Evolutionary conservation across 2,888 invertebrate genomes (phyloP).

Genomic region (Muscina levida): DNA sequence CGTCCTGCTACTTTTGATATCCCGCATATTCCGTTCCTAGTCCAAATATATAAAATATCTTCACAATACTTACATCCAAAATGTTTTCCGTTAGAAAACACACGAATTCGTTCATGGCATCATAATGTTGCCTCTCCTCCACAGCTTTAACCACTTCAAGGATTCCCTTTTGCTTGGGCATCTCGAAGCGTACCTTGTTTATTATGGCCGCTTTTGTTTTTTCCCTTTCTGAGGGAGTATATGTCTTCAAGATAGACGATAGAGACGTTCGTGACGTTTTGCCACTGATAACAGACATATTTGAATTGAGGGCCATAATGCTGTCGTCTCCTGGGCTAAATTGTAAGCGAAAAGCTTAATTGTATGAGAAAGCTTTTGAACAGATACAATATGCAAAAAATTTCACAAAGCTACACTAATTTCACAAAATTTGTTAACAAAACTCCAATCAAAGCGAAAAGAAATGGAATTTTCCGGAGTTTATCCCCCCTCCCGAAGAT

Average conservation of each 20-base stretch:
- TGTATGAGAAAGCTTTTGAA: slow-evolving; percentile 27
- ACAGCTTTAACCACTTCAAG: slow-evolving; percentile 71
- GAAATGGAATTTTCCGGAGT: not conserved
- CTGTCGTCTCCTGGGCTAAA: not conserved
- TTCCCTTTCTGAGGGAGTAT: slow-evolving; percentile 74
- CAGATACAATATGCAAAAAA: not conserved
- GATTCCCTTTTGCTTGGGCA: slow-evolving; percentile 74
- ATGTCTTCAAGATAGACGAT: slow-evolving; percentile 76
- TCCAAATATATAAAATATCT: no score
- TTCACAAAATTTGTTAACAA: not conserved
- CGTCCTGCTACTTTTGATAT: no score
- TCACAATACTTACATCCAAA: slow-evolving; percentile 74
- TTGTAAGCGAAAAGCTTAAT: not conserved
- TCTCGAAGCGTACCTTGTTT: slow-evolving; percentile 77
- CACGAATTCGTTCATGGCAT: slow-evolving; percentile 73
- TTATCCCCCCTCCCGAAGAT: not conserved
- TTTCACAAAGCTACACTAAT: slow-evolving; percentile 33
- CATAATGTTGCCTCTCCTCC: slow-evolving; percentile 70
- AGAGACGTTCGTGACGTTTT: slow-evolving; percentile 71
- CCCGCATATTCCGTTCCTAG: no score
- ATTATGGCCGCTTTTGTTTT: slow-evolving; percentile 73
- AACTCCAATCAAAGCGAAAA: slow-evolving; percentile 6
- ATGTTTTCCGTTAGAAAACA: slow-evolving; percentile 71
- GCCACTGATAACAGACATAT: slow-evolving; percentile 75
- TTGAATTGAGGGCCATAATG: slow-evolving; percentile 41